These are phyloP conservation scores for Cheilosia impressa DNA, from an alignment of 2,888 invertebrate genomes.

Conservation along the genomic window DNA sequence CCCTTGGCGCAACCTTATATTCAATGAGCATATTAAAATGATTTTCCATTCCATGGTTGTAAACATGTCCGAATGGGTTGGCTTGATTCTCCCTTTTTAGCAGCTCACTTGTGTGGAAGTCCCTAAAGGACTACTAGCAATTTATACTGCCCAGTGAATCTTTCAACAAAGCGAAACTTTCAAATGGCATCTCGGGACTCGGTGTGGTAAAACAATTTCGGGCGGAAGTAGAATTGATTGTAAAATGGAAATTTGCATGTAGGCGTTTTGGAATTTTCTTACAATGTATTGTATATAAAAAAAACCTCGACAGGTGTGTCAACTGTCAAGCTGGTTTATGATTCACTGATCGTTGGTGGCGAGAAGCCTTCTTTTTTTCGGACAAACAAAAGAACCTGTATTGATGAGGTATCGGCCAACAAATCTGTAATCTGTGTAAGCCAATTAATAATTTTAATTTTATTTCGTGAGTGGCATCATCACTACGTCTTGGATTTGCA, in stretches of 20 bases:
- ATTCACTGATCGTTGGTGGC: conserved; percentile 10
- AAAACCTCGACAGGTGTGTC: conserved; percentile 18
- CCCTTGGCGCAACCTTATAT: conserved; percentile 1
- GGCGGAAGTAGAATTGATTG: background rate
- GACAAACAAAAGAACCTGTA: background rate
- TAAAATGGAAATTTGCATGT: background rate
- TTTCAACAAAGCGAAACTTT: conserved; percentile 24
- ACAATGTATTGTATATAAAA: background rate
- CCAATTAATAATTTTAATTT: conserved; percentile 41
- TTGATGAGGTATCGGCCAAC: conserved; percentile 3
- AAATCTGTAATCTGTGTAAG: conserved; percentile 1
- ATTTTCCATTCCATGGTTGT: background rate
- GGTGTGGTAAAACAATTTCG: background rate
- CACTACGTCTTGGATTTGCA: conserved; percentile 17
- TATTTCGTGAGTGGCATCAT: conserved; percentile 13
- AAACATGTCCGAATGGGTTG: conserved; percentile 10
- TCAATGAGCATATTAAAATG: conserved; percentile 17
- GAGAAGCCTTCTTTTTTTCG: background rate
- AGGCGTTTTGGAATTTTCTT: background rate
- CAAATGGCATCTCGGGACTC: conserved; percentile 15
- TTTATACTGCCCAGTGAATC: background rate
- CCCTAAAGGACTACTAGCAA: conserved; percentile 13
- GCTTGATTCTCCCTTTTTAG: conserved; percentile 1
- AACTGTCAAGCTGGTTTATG: background rate
- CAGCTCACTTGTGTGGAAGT: conserved; percentile 14